These are phyloP conservation scores for Lypha dubia DNA, from an alignment of 2,888 invertebrate genomes.

Conservation along the genomic window DNA sequence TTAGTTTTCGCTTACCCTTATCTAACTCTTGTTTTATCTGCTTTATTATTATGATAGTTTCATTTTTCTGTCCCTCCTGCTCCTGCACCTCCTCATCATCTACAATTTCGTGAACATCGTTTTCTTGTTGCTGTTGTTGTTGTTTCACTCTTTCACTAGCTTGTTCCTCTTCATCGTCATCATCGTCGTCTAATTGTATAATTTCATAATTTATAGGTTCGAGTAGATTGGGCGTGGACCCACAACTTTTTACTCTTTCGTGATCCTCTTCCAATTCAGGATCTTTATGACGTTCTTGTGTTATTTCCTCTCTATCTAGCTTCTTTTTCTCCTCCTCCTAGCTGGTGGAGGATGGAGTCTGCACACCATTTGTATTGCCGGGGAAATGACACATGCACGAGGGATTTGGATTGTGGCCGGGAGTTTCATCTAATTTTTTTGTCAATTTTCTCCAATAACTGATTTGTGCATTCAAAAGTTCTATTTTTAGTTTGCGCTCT, in stretches of 20 bases:
- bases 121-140: not conserved
- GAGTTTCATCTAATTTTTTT: constrained; percentile 79
- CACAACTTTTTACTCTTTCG: constrained; percentile 15
- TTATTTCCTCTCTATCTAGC: constrained; percentile 26
- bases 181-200: constrained; percentile 59
- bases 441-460: constrained; percentile 83
- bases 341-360: constrained; percentile 79
- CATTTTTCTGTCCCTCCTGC: constrained; percentile 44
- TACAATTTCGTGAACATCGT: not conserved
- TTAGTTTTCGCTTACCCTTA: constrained; percentile 37
- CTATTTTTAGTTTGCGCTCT: constrained; percentile 82
- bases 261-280: not conserved
- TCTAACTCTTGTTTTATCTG: constrained; percentile 20
- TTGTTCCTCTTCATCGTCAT: constrained; percentile 27
- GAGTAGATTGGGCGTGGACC: constrained; percentile 47
- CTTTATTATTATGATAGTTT: constrained; percentile 70
- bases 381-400: constrained; percentile 81
- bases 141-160: not conserved
- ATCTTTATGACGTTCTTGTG: constrained; percentile 9
- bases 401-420: constrained; percentile 79
- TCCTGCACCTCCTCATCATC: not conserved
- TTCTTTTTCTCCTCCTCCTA: constrained; percentile 77
- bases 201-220: constrained; percentile 65
- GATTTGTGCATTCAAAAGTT: constrained; percentile 82
- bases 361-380: constrained; percentile 78